phyloP scores from a whole-genome alignment of 2,797 vertebrate genomes.

The Scolopax bukidnonensis region DNA sequence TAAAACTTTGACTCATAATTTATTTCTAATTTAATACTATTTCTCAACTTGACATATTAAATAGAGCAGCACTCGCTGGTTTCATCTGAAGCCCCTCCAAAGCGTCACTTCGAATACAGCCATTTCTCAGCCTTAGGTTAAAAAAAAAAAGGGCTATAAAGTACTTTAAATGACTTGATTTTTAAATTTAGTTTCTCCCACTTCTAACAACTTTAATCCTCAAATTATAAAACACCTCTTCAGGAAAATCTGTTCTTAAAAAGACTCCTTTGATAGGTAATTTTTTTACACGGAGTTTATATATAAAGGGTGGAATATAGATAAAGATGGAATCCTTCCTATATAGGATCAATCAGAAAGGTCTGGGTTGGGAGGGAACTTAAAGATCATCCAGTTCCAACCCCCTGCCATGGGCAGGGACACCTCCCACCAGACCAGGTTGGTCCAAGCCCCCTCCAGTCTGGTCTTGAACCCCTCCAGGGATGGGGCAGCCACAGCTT shows the following conservation, averaged over 20 bases:
- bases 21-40: neutral
- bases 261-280: neutral
- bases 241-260: neutral
- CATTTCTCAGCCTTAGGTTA: neutral
- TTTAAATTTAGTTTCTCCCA: neutral
- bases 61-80: neutral
- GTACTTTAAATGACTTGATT: neutral
- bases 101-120: neutral
- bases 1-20: neutral
- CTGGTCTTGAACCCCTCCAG: too few relatives aligned
- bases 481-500: too few relatives aligned
- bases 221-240: neutral
- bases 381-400: fast-evolving
- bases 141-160: neutral
- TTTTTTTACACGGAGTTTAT: neutral
- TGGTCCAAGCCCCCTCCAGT: too few relatives aligned
- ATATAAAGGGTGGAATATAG: neutral
- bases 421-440: too few relatives aligned
- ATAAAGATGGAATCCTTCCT: neutral
- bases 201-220: neutral
- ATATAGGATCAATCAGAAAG: neutral
- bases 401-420: too few relatives aligned
- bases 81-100: neutral
- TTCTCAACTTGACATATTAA: neutral
- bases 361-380: neutral